Evolutionary conservation across 2,113 vertebrate genomes (phyloP), one percentile per base, ranked within the genome.

Genomic region (Brienomyrus longianalis): DNA sequence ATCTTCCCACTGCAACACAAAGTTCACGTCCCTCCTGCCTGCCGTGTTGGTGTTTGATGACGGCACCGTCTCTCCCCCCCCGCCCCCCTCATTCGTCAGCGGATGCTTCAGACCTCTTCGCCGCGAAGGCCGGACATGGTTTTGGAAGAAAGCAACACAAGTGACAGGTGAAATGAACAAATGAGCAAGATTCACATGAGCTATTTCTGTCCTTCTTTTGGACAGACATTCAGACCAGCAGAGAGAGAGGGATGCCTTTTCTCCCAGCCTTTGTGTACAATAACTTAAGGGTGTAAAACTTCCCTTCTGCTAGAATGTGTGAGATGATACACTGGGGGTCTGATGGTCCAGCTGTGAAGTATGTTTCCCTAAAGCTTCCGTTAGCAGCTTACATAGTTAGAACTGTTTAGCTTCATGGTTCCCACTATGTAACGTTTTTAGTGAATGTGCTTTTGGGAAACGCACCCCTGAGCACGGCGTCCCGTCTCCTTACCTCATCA

Each of bases 401-500:
- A 70, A 31, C n/a, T 70, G n/a, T 70, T 70, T 27, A 31, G n/a
- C 13, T 31, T 27, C 27, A 70, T 13, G n/a, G 62, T 31, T 31
- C 62, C 62, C 31, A 13, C n/a, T 70, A 70, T 13, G 62, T 70
- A 70, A 27, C n/a, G n/a, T 31, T 31, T 27, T 70, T 31, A 70
- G n/a, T 0, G n/a, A 70, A n/a, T 11, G n/a, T 31, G 10, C 62
- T 31, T 70, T 70, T 70, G n/a, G 62, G n/a, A 31, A 70, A 70
- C 4, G n/a, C n/a, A 9, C 6, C 56, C 21, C 23, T 3, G 56
- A 59, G n/a, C n/a, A 70, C 0, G 19, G 62, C 3, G 8, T 39
- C 13, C 3, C 3, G n/a, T 39, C 54, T 9, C 88, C 92, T 93
- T 74, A 93, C 93, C 92, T 52, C 83, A 47, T 39, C 45, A 43